Base-by-base conservation (phyloP, 2,888 invertebrate genomes). In the Dugesia japonica region DNA sequence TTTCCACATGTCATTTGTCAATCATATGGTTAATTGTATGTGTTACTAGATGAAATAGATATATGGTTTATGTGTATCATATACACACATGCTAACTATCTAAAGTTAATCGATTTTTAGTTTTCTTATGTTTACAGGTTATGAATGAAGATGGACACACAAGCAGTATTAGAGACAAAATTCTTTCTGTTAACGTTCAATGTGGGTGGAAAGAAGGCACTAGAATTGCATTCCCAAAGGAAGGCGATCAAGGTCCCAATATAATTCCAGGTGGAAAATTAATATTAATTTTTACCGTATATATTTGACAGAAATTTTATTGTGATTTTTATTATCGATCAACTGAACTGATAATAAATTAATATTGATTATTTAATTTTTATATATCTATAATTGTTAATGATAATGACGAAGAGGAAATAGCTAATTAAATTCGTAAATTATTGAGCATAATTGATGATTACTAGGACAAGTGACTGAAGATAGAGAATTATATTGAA, bases 171-270 rank as follows among this genome's bases (percentile, higher is more conserved):
- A 79, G 83, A 71, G 85, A 85, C 79, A 85, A 85, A 79, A 85
- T 85, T 76, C 80, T 85, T 42, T 84, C 85, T 20, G 84, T 85
- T 71, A 82, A 82, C 23, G 85, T 85, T 15, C 84, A 84, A 81
- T 82, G 80, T 76, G 85, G 85, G 15, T 85, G 85, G 84, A 81
- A 81, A 79, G 83, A 84, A 31, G 83, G 84, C 28, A 85, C 85
- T 17, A 81, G 80, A 78, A 83, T 85, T 75, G 84, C 83, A 77
- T 85, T 85, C 80, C 82, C 83, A 31, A 79, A 84, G 77, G 85
- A 85, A 79, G 85, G 85, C 1, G 85, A 85, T 79, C 85, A 85
- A 79, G 84, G 84, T 56, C 85, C 85, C n/a, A 85, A 85, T 79
- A 84, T 82, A 79, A 81, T 85, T 26, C 84, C 85, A 80, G 84